These are phyloP conservation scores for Athene cunicularia DNA, from an alignment of 2,113 vertebrate genomes.

Conservation along the genomic window DNA sequence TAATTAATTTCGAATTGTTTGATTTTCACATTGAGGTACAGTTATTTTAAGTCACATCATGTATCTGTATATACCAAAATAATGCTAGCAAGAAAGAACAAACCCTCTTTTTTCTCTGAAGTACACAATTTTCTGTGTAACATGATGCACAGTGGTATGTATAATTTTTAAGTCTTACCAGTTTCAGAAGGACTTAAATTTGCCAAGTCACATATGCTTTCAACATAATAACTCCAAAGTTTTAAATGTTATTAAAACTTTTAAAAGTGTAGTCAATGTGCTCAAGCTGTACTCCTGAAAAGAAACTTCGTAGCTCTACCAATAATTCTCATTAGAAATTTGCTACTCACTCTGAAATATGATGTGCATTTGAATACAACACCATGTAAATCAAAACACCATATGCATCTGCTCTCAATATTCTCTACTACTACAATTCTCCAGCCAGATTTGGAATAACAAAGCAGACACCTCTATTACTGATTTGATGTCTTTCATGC, in stretches of 20 bases:
- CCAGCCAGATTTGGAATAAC: neutral
- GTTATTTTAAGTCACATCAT: neutral
- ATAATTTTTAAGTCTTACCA: neutral
- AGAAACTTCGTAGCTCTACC: neutral
- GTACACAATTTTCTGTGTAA: neutral
- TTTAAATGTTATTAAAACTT: neutral
- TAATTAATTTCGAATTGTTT: neutral
- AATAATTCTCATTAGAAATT: neutral
- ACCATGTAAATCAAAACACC: neutral
- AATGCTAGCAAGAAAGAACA: neutral
- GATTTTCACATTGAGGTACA: neutral
- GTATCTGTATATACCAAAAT: neutral
- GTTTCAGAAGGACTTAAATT: neutral
- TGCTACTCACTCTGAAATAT: neutral
- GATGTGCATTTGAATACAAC: neutral
- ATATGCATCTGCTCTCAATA: neutral
- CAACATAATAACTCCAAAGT: neutral
- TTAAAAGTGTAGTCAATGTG: neutral
- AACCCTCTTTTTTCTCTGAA: rapidly evolving
- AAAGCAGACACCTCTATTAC: neutral
- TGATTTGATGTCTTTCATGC: neutral
- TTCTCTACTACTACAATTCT: neutral
- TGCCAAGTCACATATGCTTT: neutral
- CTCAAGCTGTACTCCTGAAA: neutral
- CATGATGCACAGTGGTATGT: rapidly evolving